Evolutionary conservation across 2,888 invertebrate species (phyloP), one percentile per base, ranked within the genome.

Genomic region (Hypolimnas misippus): DNA sequence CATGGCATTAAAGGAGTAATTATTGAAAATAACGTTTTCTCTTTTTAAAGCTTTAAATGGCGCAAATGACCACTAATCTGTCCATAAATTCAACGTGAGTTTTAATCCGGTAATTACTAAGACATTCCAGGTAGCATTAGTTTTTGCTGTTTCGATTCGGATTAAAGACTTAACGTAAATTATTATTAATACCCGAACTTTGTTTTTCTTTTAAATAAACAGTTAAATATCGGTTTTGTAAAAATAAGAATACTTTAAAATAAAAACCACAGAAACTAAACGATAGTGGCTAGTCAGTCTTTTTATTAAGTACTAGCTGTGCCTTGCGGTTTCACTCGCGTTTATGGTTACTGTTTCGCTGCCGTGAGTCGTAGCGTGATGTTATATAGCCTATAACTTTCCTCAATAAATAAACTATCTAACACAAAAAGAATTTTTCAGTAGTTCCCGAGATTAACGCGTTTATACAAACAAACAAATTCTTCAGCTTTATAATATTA

Each of bases 61-160:
- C 21, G 12, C 21, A 21, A 25, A 46, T 46, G 46, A 21, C 21
- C 21, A n/a, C 21, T 19, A 44, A 44, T 44, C 44, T 12, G 25
- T 25, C 21, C 21, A 46, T 46, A 46, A 12, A 46, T 46, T 46
- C 8, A n/a, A 46, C 5, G 21, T n/a, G 21, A 25, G n/a, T 21
- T 21, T 21, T 46, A 46, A 46, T 46, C 46, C 46, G n/a, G n/a
- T 46, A 46, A 46, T 25, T 46, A 46, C 19, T 21, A 19, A 46
- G 46, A 46, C 46, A 46, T 46, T 46, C n/a, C 21, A 16, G 19
- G 46, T 21, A 25, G 46, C 21, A 46, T 46, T 46, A 21, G 44
- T 17, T 44, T 44, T 44, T 44, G 19, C 46, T 21, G 46, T 46
- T 46, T 21, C 46, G 46, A 46, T 46, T 21, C n/a, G 19, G 21